Percentiles rank a stretch among this genome's conserved stretches.
phyloP scores from a whole-genome alignment of 2,888 invertebrate genomes.

The Dendrolimus houi region DNA sequence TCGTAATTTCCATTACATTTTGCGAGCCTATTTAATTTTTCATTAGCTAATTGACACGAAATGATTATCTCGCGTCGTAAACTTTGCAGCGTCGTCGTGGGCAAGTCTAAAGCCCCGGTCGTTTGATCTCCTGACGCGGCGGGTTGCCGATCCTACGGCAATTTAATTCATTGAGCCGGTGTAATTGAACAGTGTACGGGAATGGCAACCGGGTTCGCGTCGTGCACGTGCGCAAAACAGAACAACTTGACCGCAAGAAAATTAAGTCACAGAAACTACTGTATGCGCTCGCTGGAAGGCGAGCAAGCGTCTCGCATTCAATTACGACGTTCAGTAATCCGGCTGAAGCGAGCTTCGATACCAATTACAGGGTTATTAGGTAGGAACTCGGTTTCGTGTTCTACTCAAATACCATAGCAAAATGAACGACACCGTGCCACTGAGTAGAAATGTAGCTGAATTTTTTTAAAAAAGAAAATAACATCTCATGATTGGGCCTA shows the following conservation, averaged over 20 bases:
- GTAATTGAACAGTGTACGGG: slow-evolving; percentile 53
- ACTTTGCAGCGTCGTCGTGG: slow-evolving; percentile 40
- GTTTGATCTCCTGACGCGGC: slow-evolving; percentile 56
- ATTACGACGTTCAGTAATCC: slow-evolving; percentile 76
- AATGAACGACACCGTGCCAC: too few relatives aligned
- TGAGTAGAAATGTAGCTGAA: too few relatives aligned
- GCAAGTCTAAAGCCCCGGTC: slow-evolving; percentile 46
- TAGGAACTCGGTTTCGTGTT: slow-evolving; percentile 49
- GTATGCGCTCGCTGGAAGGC: slow-evolving; percentile 26
- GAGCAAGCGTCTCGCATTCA: slow-evolving; percentile 67
- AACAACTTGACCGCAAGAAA: slow-evolving; percentile 65
- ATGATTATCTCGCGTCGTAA: slow-evolving; percentile 66
- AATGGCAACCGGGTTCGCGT: slow-evolving; percentile 17
- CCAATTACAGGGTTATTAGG: slow-evolving; percentile 75
- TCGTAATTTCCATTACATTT: slow-evolving; percentile 66
- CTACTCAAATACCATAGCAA: slow-evolving; percentile 29
- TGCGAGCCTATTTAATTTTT: slow-evolving; percentile 64
- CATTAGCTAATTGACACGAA: slow-evolving; percentile 75
- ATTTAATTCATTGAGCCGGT: slow-evolving; percentile 61
- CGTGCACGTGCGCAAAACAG: slow-evolving; percentile 59
- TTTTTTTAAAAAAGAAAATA: too few relatives aligned
- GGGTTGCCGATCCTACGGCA: slow-evolving; percentile 39
- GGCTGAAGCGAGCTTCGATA: slow-evolving; percentile 72
- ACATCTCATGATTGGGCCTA: too few relatives aligned
- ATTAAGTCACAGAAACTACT: slow-evolving; percentile 43